Percentiles rank a stretch among this genome's conserved stretches.
Conservation (phyloP, 2,113 vertebrate species). For the Paradoxurus hermaphroditus region DNA sequence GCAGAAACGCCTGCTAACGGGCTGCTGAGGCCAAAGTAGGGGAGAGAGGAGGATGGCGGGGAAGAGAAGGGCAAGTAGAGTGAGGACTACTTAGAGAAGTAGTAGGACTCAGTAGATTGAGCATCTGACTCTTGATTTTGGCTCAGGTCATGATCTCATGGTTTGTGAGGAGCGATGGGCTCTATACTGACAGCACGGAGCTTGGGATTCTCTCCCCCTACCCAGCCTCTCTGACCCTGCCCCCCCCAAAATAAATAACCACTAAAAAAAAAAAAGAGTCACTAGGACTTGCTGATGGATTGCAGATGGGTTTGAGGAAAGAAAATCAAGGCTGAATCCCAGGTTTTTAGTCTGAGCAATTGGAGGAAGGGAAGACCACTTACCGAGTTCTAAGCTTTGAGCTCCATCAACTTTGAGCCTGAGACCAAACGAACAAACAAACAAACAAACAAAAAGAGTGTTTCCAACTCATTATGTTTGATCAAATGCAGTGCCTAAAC, state of each 20-base stretch:
- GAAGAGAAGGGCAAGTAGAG: too few species aligned
- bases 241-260: background rate
- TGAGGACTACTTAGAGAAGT: too few species aligned
- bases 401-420: background rate
- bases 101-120: too few species aligned
- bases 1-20: background rate
- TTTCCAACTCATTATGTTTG: background rate
- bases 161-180: too few species aligned
- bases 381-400: background rate
- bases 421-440: background rate
- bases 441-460: background rate
- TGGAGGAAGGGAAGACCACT: background rate
- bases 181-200: too few species aligned
- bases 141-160: too few species aligned
- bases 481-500: background rate
- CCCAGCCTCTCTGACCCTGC: too few species aligned
- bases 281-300: background rate
- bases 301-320: background rate
- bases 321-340: background rate
- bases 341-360: background rate
- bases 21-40: fast-evolving
- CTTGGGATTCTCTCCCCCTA: too few species aligned
- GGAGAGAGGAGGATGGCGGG: too few species aligned
- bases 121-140: too few species aligned
- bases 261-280: background rate